These are phyloP conservation scores for Antechinus flavipes DNA, from an alignment of 2,113 vertebrate species.

Conservation along the genomic window DNA sequence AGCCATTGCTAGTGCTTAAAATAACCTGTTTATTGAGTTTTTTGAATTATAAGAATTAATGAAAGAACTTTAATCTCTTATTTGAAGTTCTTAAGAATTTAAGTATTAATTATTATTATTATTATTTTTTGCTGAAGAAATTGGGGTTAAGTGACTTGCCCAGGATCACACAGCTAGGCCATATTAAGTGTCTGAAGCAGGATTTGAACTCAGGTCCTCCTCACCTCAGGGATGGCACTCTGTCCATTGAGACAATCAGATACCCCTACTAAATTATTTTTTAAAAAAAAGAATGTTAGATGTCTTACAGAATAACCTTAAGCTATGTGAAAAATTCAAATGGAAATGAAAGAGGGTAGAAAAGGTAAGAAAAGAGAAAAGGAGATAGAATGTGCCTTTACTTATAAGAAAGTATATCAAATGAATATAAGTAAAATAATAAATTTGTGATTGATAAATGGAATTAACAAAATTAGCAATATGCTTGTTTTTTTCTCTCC, in stretches of 20 bases:
- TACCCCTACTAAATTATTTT: no score
- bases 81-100: not conserved
- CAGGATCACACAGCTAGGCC: no score
- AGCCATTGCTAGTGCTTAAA: not conserved
- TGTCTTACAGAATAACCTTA: not conserved
- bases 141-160: no score
- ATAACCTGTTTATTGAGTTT: not conserved
- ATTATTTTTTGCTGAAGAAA: no score
- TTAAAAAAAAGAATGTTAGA: not conserved
- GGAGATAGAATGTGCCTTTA: constrained; percentile 7
- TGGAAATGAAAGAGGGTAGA: not conserved
- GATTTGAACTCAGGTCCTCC: no score
- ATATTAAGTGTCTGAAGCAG: no score
- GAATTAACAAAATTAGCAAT: constrained; percentile 36
- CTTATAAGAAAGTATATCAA: constrained; percentile 52
- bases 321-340: not conserved
- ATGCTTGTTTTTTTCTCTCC: constrained; percentile 58
- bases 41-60: not conserved
- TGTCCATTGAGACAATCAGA: no score
- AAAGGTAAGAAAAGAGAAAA: not conserved
- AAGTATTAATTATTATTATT: no score
- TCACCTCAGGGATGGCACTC: no score
- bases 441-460: constrained; percentile 25
- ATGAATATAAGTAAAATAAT: constrained; percentile 52
- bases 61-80: not conserved